Conservation (phyloP, 2,797 vertebrate species). For the Chanos chanos region DNA sequence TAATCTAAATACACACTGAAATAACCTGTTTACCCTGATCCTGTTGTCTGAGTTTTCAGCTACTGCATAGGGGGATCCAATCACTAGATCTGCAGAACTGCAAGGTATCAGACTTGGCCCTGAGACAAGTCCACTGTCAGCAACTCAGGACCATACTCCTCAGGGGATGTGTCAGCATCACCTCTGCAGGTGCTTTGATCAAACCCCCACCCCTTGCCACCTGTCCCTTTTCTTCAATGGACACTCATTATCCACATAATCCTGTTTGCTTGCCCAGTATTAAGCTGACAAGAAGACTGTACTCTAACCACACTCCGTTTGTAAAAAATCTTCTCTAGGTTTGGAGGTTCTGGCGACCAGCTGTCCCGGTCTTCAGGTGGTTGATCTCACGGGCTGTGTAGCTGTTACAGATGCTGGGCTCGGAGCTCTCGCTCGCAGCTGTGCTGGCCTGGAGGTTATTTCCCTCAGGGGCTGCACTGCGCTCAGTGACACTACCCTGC, state of each 20-base stretch:
- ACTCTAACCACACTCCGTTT: neutral
- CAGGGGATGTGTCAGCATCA: slow-evolving; percentile 68
- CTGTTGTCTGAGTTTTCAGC: slow-evolving; percentile 55
- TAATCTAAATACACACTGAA: too few relatives aligned
- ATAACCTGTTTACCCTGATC: too few relatives aligned
- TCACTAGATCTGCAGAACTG: slow-evolving; percentile 75
- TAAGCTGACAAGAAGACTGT: neutral
- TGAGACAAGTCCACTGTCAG: slow-evolving; percentile 72
- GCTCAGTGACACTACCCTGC: slow-evolving; percentile 74
- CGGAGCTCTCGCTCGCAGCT: slow-evolving; percentile 71
- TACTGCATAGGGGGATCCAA: slow-evolving; percentile 75
- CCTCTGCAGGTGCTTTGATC: slow-evolving; percentile 77
- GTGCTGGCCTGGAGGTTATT: slow-evolving; percentile 71
- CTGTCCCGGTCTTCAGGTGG: slow-evolving; percentile 70
- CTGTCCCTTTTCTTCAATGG: too few relatives aligned
- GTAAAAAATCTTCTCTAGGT: slow-evolving; percentile 56
- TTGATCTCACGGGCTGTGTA: slow-evolving; percentile 71
- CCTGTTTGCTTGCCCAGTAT: neutral
- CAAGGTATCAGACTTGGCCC: slow-evolving; percentile 74
- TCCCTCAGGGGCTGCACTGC: slow-evolving; percentile 72
- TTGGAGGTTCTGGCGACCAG: slow-evolving; percentile 72
- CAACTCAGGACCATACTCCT: slow-evolving; percentile 77
- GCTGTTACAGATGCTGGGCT: slow-evolving; percentile 75
- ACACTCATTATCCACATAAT: neutral
- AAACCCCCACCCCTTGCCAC: too few relatives aligned